Evolutionary conservation across 1,140 invertebrate genomes (phyloP).

Genomic region (Heliconius congener): DNA sequence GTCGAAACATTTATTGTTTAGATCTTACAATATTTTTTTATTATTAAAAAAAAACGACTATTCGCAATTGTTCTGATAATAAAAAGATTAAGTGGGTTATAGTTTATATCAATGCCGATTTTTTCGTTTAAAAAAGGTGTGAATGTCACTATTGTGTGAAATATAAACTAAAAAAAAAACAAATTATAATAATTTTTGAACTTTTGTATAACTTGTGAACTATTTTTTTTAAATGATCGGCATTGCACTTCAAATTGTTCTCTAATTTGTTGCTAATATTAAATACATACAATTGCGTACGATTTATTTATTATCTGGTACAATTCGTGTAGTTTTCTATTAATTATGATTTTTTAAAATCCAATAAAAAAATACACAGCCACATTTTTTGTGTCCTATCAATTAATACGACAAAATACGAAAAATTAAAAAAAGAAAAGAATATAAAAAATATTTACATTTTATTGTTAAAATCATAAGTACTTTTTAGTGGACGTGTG

Average conservation of each 20-base stretch:
- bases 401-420: not conserved
- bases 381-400: not conserved
- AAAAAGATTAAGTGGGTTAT: too few species aligned
- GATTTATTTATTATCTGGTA: conserved; percentile 1
- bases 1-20: conserved; percentile 4
- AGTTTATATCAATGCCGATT: not conserved
- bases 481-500: conserved; percentile 7
- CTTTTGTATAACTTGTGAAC: not conserved
- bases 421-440: not conserved
- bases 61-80: not conserved
- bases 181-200: too few species aligned
- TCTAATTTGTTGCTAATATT: not conserved
- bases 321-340: conserved; percentile 2
- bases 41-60: not conserved
- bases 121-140: not conserved
- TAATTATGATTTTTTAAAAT: not conserved
- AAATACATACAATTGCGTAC: not conserved
- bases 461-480: not conserved
- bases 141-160: too few species aligned
- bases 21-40: not conserved
- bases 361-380: conserved; percentile 1
- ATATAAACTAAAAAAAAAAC: too few species aligned
- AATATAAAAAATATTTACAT: not conserved
- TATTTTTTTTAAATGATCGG: not conserved
- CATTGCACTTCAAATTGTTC: not conserved